Evolutionary conservation across 2,113 vertebrate species (phyloP).

Genomic region (Trachemys scripta): DNA sequence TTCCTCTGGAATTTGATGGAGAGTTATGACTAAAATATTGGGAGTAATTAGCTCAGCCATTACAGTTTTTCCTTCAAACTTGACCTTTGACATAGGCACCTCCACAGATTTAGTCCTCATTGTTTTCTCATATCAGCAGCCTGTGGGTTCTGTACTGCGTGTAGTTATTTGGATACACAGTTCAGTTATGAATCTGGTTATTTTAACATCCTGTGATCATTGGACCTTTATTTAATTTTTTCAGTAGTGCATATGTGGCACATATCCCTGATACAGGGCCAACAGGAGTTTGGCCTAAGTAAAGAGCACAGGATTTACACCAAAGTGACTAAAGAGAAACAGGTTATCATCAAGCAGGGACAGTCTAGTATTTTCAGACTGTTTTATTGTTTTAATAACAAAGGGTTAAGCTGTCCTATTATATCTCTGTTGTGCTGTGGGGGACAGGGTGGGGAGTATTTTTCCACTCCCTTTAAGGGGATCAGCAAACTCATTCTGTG

Average conservation of each 20-base stretch:
- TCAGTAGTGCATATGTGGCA: not conserved
- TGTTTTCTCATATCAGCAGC: not conserved
- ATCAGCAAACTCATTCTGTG: not conserved
- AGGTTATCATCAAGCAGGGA: not conserved
- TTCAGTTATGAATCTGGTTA: not conserved
- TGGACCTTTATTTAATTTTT: not conserved
- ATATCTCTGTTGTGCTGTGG: not conserved
- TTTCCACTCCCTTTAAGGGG: not conserved
- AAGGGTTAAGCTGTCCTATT: not conserved
- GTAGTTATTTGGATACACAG: not conserved
- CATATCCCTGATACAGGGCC: rapidly evolving
- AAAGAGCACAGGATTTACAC: not conserved
- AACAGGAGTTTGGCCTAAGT: not conserved
- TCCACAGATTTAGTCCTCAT: not conserved
- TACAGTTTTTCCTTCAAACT: not conserved
- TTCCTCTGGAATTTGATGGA: rapidly evolving
- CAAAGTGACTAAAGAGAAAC: not conserved
- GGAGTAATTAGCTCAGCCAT: rapidly evolving
- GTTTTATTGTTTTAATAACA: not conserved
- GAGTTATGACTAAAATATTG: not conserved
- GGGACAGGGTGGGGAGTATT: not conserved
- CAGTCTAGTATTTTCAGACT: not conserved
- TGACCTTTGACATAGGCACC: not conserved
- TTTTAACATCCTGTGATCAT: not conserved
- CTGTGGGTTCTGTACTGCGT: not conserved